Percentiles rank a stretch among this genome's conserved stretches.
Evolutionary conservation across 2,888 invertebrate genomes (phyloP).

Genomic region (Leucophenga montana): DNA sequence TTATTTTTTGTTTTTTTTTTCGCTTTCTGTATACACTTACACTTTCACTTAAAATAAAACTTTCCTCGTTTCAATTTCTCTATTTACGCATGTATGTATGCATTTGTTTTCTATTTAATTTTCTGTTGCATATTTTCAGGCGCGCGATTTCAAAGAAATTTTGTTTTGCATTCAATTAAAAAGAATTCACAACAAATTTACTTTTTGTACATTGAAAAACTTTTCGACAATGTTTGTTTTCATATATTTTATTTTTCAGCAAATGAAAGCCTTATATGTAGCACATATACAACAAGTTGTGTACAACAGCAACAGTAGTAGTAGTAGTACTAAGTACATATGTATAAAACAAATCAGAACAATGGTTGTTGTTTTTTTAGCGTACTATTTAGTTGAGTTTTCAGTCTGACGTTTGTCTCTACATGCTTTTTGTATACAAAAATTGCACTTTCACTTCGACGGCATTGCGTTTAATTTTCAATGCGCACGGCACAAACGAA

Average conservation of each 20-base stretch:
- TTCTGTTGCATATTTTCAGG: slow-evolving; percentile 27
- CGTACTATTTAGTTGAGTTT: not conserved
- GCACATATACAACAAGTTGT: slow-evolving; percentile 20
- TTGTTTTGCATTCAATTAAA: slow-evolving; percentile 33
- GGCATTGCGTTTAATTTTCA: slow-evolving; percentile 20
- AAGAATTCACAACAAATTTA: too few species aligned
- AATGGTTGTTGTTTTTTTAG: slow-evolving; percentile 9
- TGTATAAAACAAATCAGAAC: not conserved
- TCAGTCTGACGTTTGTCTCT: too few species aligned
- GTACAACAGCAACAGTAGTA: slow-evolving; percentile 22
- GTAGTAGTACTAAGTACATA: too few species aligned
- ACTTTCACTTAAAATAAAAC: slow-evolving; percentile 15
- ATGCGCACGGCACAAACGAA: slow-evolving; percentile 45
- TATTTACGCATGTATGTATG: not conserved
- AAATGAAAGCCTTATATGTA: too few species aligned
- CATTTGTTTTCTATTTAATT: slow-evolving; percentile 1
- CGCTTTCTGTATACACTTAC: not conserved
- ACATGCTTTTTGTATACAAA: slow-evolving; percentile 7
- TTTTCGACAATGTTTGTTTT: slow-evolving; percentile 12
- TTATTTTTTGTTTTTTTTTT: not conserved
- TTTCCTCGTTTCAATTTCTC: slow-evolving; percentile 44
- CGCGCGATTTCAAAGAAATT: slow-evolving; percentile 16
- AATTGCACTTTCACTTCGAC: slow-evolving; percentile 9
- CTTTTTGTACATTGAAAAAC: slow-evolving; percentile 53
- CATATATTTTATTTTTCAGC: slow-evolving; percentile 27